Conservation (phyloP, 2,113 vertebrate genomes). For the Strigops habroptila region DNA sequence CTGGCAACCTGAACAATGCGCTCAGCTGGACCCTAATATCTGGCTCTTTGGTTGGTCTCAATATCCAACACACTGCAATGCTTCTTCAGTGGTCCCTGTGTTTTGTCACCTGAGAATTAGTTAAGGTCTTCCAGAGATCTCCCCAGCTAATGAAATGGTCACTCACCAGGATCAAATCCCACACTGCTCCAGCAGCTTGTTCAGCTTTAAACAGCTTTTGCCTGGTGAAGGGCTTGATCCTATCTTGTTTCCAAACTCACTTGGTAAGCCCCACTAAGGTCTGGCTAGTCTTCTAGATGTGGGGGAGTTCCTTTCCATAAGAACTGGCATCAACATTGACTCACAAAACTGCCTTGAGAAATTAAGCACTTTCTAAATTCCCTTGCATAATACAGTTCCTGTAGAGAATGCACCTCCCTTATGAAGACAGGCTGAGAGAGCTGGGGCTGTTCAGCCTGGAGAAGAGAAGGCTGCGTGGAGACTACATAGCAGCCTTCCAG, state of each 20-base stretch:
- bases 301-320: not conserved
- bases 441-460: too few relatives aligned
- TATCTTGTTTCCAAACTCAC: not conserved
- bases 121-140: not conserved
- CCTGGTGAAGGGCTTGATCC: not conserved
- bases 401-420: not conserved
- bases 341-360: not conserved
- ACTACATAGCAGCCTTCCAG: too few relatives aligned
- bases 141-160: not conserved
- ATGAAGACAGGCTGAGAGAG: too few relatives aligned
- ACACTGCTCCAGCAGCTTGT: not conserved
- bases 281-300: not conserved
- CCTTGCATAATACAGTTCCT: not conserved
- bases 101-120: not conserved
- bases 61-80: not conserved
- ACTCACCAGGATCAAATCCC: not conserved
- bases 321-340: fast-evolving
- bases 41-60: not conserved
- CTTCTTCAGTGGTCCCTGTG: not conserved
- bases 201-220: not conserved
- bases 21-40: not conserved
- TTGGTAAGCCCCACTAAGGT: not conserved
- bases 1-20: not conserved
- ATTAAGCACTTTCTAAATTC: not conserved
- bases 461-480: too few relatives aligned